These are phyloP conservation scores for Chrysopa pallens DNA, from an alignment of 1,140 invertebrate species.

Conservation along the genomic window DNA sequence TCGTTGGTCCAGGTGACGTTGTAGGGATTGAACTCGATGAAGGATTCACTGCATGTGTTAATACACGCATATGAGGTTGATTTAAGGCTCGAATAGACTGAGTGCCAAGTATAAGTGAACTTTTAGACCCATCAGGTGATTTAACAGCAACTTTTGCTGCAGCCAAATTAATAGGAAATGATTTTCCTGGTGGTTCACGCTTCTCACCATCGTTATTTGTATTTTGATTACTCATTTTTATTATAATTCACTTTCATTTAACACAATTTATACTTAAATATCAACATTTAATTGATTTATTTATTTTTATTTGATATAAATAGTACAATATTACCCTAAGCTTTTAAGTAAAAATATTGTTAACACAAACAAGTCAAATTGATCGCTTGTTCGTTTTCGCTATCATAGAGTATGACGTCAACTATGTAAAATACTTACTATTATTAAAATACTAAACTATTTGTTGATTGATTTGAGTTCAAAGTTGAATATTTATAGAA, in stretches of 20 bases:
- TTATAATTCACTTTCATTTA: neutral
- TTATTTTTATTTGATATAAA: no score
- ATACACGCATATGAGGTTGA: constrained; percentile 12
- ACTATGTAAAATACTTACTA: no score
- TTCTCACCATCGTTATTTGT: neutral
- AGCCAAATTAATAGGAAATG: neutral
- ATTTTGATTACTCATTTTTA: neutral
- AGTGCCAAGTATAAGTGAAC: neutral
- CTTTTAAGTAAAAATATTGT: no score
- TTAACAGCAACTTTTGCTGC: neutral
- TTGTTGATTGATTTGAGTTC: no score
- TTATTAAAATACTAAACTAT: no score
- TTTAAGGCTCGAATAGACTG: neutral
- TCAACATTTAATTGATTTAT: no score
- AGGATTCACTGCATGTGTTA: constrained; percentile 11
- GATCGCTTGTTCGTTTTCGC: no score
- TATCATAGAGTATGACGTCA: no score
- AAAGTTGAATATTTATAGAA: no score
- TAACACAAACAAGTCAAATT: no score
- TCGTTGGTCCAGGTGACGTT: constrained; percentile 12
- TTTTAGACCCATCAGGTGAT: neutral
- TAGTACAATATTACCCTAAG: no score
- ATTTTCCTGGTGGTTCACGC: neutral
- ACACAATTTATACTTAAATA: no score
- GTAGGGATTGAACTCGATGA: constrained; percentile 7